Evolutionary conservation across 2,113 vertebrate genomes (phyloP), one percentile per base, ranked within the genome.

Genomic region (Mus pahari): DNA sequence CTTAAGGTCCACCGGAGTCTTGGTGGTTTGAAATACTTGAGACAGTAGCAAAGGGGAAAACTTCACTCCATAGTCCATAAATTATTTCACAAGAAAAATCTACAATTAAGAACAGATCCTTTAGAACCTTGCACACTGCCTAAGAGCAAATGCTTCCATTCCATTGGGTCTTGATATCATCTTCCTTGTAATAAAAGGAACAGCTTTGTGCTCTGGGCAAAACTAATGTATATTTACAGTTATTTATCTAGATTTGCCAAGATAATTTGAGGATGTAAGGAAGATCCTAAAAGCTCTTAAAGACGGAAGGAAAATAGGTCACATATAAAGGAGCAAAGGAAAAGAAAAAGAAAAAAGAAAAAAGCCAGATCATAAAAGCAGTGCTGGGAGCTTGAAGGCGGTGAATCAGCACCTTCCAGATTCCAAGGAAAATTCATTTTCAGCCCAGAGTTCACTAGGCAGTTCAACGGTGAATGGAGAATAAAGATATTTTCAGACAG

Each of bases 401-500:
- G 64, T 70, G 50, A 96, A 68, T 74, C 55, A 78, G 53, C 12
- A 86, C 78, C 87, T 95, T 91, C 39, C 84, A 89, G 90, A 92
- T 55, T 78, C 60, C 14, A 89, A 88, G n/a, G 62, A 82, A 96
- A 96, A 91, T 84, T 77, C 70, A 45, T 79, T 92, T 89, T 86
- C 94, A 93, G 50, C n/a, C 58, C 73, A 11, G 73, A 94, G 66
- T 28, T 91, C 86, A 91, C 84, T 79, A 87, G 78, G n/a, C 83
- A 92, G 50, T 42, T 86, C 75, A 92, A 87, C 82, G 86, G 26
- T 58, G 33, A 93, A 64, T 53, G 1, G 7, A 94, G 19, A 93
- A 89, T 93, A 91, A 92, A 96, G 93, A 89, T 62, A 86, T 95
- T 92, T 90, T 86, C 89, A 97, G 92, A 92, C n/a, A 50, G n/a